Evolutionary conservation across 2,113 vertebrate genomes (phyloP), one percentile per base, ranked within the genome.

Genomic region (Piaya cayana): DNA sequence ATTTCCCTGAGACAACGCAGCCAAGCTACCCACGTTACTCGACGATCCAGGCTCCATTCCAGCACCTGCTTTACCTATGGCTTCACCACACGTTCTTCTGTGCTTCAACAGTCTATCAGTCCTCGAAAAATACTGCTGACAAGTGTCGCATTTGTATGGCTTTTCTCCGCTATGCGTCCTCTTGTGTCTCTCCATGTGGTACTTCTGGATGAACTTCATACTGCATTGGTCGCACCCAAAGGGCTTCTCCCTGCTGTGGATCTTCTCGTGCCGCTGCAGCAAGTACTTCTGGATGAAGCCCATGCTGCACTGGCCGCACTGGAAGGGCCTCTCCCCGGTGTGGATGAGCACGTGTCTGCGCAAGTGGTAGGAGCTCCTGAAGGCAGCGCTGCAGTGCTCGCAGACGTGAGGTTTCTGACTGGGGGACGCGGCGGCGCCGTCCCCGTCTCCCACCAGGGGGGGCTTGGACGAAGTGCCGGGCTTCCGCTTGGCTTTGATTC

Each of bases 181-280:
- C 98, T 99, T 99, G 98, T 99, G 99, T 95, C 99, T 97, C 96
- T 99, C 99, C 99, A 99, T 99, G 85, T 99, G 99, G 97, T 99
- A 99, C 98, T 99, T 99, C 98, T 99, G 99, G 97, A 99, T 99
- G 97, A 99, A 99, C 92, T 99, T 99, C 99, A 99, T 99, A 92
- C 99, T 99, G 95, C 99, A 99, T 97, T 99, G 99, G 97, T 99
- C 99, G 67, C 99, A 99, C 65, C 99, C 99, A 81, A 99, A 99
- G 65, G 99, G 99, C 97, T 99, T 99, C 97, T 99, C 99, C 90
- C 99, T 98, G 12, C 99, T 99, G 95, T 99, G 99, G 96, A 99
- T 99, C 97, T 99, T 99, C 97, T 99, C 99, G 0, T 99, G 99
- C 62, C 99, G 97, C 97, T 99, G 99, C 74, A 99, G 98, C 58